A percentile compares a stretch with the other conserved stretches of the same genome.
These are phyloP conservation scores for Anguilla anguilla DNA, from an alignment of 2,797 vertebrate species.

Conservation along the genomic window DNA sequence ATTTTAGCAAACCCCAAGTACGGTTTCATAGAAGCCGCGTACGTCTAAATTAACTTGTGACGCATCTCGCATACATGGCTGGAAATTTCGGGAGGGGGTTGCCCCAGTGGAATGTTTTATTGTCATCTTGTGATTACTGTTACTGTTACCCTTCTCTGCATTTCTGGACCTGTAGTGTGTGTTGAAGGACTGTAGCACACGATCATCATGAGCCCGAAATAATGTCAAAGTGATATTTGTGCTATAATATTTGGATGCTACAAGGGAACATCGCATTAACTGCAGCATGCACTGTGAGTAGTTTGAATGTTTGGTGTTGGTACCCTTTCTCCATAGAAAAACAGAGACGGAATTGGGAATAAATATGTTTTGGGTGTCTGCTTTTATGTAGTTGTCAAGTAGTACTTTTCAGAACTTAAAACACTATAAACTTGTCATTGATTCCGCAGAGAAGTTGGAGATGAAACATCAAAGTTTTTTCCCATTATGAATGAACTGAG, in stretches of 20 bases:
- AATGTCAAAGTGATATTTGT: not conserved
- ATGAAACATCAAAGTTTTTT: not conserved
- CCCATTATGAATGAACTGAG: not conserved
- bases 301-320: not conserved
- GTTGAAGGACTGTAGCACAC: not conserved
- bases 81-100: slow-evolving; percentile 7
- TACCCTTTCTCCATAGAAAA: not conserved
- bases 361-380: not conserved
- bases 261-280: not conserved
- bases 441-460: not conserved
- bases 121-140: not conserved
- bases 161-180: not conserved
- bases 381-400: not conserved
- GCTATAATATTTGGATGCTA: not conserved
- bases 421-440: not conserved
- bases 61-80: not conserved
- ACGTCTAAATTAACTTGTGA: not conserved
- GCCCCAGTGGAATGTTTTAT: not conserved
- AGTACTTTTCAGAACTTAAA: not conserved
- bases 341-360: not conserved
- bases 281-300: not conserved
- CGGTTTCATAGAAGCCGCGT: not conserved
- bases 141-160: not conserved
- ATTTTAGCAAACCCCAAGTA: not conserved
- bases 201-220: not conserved